phyloP scores from a whole-genome alignment of 2,797 vertebrate genomes.

The Heliangelus exortis region DNA sequence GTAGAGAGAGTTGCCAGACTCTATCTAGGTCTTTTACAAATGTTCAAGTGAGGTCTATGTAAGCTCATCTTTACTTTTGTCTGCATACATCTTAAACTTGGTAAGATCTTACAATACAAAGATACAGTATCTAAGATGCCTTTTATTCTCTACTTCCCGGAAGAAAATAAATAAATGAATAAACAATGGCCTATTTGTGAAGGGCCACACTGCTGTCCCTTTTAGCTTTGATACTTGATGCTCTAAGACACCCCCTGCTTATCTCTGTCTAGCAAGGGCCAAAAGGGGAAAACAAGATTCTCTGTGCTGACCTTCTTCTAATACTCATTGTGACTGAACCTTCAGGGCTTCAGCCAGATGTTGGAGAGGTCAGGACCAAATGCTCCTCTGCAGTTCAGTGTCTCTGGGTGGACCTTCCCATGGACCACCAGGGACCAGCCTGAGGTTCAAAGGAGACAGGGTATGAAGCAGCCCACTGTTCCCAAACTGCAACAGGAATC shows the following conservation, averaged over 20 bases:
- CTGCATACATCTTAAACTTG: background rate
- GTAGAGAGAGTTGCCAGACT: background rate
- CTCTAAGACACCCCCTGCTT: constrained; percentile 21
- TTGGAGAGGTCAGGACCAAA: background rate
- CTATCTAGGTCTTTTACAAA: background rate
- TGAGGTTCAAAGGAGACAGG: constrained; percentile 5
- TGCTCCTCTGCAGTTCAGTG: background rate
- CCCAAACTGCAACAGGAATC: background rate
- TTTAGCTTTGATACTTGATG: constrained; percentile 13
- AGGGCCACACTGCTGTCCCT: background rate
- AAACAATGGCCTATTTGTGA: constrained; percentile 34
- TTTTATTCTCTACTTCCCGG: background rate
- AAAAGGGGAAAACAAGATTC: constrained; percentile 15
- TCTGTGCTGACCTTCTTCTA: constrained; percentile 8
- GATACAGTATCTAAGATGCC: background rate
- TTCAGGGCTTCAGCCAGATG: constrained; percentile 49
- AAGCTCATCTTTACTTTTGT: background rate
- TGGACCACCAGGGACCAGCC: background rate
- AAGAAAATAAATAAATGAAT: background rate
- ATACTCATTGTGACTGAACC: background rate
- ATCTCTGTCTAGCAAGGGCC: background rate
- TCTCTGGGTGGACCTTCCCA: background rate
- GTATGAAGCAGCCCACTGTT: constrained; percentile 17
- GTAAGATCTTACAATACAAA: background rate
- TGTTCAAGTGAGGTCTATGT: background rate